Base-by-base conservation (phyloP, 2,888 invertebrate genomes). In the Dicycla oo region DNA sequence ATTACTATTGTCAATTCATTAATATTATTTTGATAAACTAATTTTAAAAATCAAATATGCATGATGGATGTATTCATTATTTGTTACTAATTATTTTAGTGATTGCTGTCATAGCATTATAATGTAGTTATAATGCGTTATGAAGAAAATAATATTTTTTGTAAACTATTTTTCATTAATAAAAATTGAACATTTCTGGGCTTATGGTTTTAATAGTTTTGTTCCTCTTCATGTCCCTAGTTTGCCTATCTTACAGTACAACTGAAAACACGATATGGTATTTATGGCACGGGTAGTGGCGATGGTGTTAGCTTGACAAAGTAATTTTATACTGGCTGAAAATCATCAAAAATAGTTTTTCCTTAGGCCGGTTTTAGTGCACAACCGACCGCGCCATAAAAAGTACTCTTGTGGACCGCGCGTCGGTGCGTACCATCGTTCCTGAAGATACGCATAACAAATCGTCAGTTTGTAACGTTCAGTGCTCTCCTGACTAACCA, bases 91-190 rank as follows among this genome's bases (percentile, higher is more conserved):
- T 81, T 61, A 45, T 63, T 47, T 65, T 58, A 64, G 43, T 78
- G 38, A 58, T 62, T 26, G 57, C 30, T 79, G n/a, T 58, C 62
- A 73, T 73, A 80, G 43, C 62, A 69, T 73, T 63, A 53, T 53
- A 64, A 60, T 67, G n/a, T 68, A 69, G 57, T 79, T 73, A 68
- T 57, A 79, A 51, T 69, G 63, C 53, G 53, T 13, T 73, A 75
- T 61, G 70, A 56, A 69, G 54, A 18, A 68, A 65, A 53, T 47
- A 30, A 60, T 60, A 73, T 83, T 85, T 83, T 85, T 86, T 86
- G 76, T 80, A 74, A 54, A 68, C 47, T 40, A 70, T 73, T 74
- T 85, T 83, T 80, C 49, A 58, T 66, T 57, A 85, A 70, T 83
- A 73, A 80, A 83, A 76, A 47, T 15, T 70, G 7, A 61, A 78